Evolutionary conservation across 2,797 vertebrate species (phyloP), one percentile per base, ranked within the genome.

Genomic region (Florisuga fusca): DNA sequence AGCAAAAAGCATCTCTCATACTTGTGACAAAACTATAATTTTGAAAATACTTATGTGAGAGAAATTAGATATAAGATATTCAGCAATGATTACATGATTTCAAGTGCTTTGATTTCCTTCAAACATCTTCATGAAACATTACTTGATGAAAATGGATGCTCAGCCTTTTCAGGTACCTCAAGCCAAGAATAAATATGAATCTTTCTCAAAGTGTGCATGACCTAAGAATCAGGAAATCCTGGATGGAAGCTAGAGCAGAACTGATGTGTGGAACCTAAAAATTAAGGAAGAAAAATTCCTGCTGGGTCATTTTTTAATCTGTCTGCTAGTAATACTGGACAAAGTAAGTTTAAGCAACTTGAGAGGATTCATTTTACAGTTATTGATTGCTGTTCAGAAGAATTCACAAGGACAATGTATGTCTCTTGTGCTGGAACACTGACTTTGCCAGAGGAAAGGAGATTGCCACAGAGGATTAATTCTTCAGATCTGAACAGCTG

Each of bases 401-500:
- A 86, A 63, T 83, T 90, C 84, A 90, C 41, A 78, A 95, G 64
- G 90, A 77, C 61, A 77, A 66, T 4, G 3, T 55, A 34, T 26
- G 62, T 76, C 69, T 78, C 27, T 82, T 72, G 58, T 51, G 53
- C 61, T 83, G 69, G 54, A 94, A 86, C 0, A 1, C 68, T 94
- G 63, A 84, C 81, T 85, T 94, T 96, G 91, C 75, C 89, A 83
- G 64, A 67, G 78, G 86, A 92, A 89, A 88, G 61, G 75, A 76
- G 69, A 75, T 66, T 74, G 87, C 54, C 50, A 74, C 53, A 64
- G 63, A 50, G 55, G 26, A 85, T 81, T 84, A 54, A 64, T 87
- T 89, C 69, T 76, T 91, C 25, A 68, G 21, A 68, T 58, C 19
- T 54, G 61, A 81, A 79, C 43, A 62, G 72, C 51, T 82, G 83